Base-by-base conservation (phyloP, 2,888 invertebrate species). In the Pristionchus entomophagus region DNA sequence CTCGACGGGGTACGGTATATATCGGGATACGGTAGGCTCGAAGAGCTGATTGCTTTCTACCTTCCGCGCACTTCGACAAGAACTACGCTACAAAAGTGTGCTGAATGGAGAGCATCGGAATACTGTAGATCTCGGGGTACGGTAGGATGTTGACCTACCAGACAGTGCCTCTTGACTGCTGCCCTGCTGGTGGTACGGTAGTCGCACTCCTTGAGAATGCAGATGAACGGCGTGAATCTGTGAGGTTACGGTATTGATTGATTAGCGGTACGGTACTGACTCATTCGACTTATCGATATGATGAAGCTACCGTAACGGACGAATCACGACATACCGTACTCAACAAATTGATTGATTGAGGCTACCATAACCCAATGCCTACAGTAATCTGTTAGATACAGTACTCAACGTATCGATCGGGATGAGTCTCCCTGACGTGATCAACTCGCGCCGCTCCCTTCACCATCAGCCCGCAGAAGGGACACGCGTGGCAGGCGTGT, bases 201-300 rank as follows among this genome's bases (percentile, higher is more conserved):
- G 69, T 69, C 69, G n/a, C 69, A 69, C 69, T 69, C 69, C 38
- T 32, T 41, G 69, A 69, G 69, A 10, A 69, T 38, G 69, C 69
- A 69, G 8, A 69, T 29, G 69, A n/a, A 69, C n/a, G 69, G 38
- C 14, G 69, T 38, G n/a, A 69, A 69, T 69, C 69, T 69, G 69
- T n/a, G n/a, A n/a, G 65, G 32, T 65, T 65, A 65, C 65, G 14
- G 65, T 65, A 62, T 19, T 22, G 51, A 22, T 51, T n/a, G n/a
- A n/a, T n/a, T 5, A 1, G 6, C n/a, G n/a, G 59, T 26, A 29
- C 26, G 59, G 59, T 59, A 26, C n/a, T n/a, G n/a, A n/a, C n/a
- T n/a, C n/a, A n/a, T n/a, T n/a, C n/a, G n/a, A n/a, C n/a, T n/a
- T n/a, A n/a, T n/a, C n/a, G n/a, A n/a, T n/a, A n/a, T n/a, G n/a